phyloP scores from a whole-genome alignment of 2,888 invertebrate genomes.

The Nowickia ferox region DNA sequence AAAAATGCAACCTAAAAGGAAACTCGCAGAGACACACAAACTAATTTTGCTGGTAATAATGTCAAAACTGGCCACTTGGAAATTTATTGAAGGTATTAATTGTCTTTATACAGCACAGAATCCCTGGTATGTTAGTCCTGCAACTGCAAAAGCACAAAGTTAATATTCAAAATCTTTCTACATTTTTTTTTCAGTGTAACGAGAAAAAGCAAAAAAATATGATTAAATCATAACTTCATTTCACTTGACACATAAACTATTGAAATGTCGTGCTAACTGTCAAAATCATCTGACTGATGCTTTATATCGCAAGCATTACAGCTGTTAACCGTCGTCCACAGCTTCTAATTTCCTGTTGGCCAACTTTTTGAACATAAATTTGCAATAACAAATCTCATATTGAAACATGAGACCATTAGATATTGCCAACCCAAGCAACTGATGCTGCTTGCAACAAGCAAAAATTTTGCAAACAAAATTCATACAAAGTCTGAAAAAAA shows the following conservation, averaged over 20 bases:
- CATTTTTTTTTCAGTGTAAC: no score
- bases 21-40: neutral
- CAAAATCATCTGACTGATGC: neutral
- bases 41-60: constrained; percentile 3
- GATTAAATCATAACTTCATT: neutral
- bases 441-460: constrained; percentile 24
- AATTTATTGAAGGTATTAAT: neutral
- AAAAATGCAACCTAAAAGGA: constrained; percentile 5
- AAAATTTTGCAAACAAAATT: constrained; percentile 45
- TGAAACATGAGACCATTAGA: constrained; percentile 66
- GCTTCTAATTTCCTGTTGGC: constrained; percentile 18
- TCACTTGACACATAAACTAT: neutral
- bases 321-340: neutral
- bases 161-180: neutral
- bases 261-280: neutral
- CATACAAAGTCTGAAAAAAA: constrained; percentile 23
- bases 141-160: neutral
- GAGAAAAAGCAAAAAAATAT: neutral
- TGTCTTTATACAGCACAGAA: no score
- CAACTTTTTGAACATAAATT: neutral
- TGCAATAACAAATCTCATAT: constrained; percentile 41
- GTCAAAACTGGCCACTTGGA: constrained; percentile 3
- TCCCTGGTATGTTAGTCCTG: no score
- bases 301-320: neutral
- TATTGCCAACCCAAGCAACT: constrained; percentile 58